These are phyloP conservation scores for Piaya cayana DNA, from an alignment of 2,113 vertebrate species.

Conservation along the genomic window DNA sequence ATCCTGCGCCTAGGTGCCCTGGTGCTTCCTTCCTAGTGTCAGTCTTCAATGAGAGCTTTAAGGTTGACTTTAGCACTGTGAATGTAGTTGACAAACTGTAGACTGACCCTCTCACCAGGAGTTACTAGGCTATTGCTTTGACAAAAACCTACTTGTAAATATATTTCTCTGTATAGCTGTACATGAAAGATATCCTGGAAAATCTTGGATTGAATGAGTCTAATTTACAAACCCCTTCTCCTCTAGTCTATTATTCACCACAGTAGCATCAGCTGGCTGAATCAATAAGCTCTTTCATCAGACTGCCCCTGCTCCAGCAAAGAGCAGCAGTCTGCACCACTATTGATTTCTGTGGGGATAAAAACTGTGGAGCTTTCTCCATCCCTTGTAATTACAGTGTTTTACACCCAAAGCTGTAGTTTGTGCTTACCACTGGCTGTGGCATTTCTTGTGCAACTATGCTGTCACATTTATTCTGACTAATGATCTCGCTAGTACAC, in stretches of 20 bases:
- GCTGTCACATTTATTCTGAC: constrained; percentile 58
- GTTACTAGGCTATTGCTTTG: neutral
- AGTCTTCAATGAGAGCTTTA: neutral
- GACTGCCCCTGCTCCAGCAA: constrained; percentile 31
- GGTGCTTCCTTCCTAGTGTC: neutral
- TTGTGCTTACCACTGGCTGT: constrained; percentile 61
- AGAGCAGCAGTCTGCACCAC: constrained; percentile 55
- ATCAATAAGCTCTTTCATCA: constrained; percentile 71
- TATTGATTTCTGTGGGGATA: constrained; percentile 73
- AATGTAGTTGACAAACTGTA: neutral
- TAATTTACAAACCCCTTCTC: constrained; percentile 56
- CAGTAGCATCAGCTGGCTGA: constrained; percentile 56
- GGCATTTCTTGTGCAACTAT: constrained; percentile 56
- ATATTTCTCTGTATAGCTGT: neutral
- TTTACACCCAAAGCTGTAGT: constrained; percentile 69
- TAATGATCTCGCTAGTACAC: constrained; percentile 57
- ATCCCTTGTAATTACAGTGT: constrained; percentile 69
- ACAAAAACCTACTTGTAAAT: constrained; percentile 18
- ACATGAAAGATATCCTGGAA: constrained; percentile 2
- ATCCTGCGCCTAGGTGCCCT: neutral
- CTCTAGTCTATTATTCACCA: constrained; percentile 63
- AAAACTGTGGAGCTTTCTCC: constrained; percentile 61
- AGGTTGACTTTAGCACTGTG: neutral
- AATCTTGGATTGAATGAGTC: constrained; percentile 44
- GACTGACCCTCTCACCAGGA: neutral